A percentile compares a stretch with the other conserved stretches of the same genome.
phyloP scores from a whole-genome alignment of 2,888 invertebrate genomes.

The Troides aeacus region DNA sequence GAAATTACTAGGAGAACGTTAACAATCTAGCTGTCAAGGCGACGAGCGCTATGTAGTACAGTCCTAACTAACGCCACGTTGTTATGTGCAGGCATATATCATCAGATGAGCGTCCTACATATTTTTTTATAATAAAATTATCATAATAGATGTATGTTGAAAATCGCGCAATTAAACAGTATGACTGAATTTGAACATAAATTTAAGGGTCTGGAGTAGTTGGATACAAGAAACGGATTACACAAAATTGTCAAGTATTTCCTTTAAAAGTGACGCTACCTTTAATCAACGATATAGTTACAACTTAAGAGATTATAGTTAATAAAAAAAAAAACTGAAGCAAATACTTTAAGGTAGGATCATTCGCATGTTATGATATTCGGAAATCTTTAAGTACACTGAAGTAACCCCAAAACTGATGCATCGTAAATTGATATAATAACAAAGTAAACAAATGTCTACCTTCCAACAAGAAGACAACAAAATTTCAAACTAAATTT shows the following conservation, averaged over 20 bases:
- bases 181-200: slow-evolving; percentile 7
- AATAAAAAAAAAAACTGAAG: not conserved
- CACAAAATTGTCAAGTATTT: slow-evolving; percentile 7
- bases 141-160: not conserved
- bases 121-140: not conserved
- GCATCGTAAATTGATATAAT: not conserved
- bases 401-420: not conserved
- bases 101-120: too few species aligned
- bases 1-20: too few species aligned
- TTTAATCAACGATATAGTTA: not conserved
- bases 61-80: too few species aligned
- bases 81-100: too few species aligned
- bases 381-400: not conserved
- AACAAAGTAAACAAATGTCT: not conserved
- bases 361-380: not conserved
- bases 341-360: not conserved
- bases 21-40: too few species aligned
- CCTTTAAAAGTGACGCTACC: slow-evolving; percentile 6
- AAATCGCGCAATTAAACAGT: not conserved
- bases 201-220: not conserved
- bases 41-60: too few species aligned
- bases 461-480: not conserved
- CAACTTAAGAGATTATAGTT: not conserved
- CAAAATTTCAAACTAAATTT: slow-evolving; percentile 2
- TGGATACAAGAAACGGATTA: slow-evolving; percentile 19